A percentile compares a stretch with the other conserved stretches of the same genome.
Evolutionary conservation across 2,113 vertebrate species (phyloP).

Genomic region (Pygathrix nemaeus): DNA sequence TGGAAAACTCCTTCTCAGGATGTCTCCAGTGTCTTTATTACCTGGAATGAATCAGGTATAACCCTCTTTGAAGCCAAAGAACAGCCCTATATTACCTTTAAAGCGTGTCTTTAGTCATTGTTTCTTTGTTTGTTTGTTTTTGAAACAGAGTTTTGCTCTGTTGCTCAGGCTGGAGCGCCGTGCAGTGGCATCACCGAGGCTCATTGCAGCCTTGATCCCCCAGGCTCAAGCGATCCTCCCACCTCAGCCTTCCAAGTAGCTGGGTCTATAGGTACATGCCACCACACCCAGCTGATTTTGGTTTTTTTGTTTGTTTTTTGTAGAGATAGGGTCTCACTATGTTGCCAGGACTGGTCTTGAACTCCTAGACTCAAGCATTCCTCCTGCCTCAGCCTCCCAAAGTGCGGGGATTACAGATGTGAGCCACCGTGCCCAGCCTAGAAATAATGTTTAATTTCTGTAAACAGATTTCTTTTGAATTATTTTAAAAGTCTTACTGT

Average conservation of each 20-base stretch:
- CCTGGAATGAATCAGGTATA: not conserved
- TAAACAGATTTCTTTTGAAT: not conserved
- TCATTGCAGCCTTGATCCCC: not conserved
- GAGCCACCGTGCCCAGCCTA: not conserved
- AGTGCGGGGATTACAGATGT: not conserved
- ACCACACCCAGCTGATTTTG: not conserved
- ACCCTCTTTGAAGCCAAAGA: not conserved
- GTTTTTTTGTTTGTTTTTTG: not conserved
- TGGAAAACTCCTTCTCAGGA: not conserved
- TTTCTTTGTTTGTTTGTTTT: not conserved
- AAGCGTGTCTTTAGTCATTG: not conserved
- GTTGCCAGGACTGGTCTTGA: not conserved
- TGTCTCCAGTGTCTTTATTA: not conserved
- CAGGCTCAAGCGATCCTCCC: not conserved
- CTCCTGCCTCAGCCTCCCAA: not conserved
- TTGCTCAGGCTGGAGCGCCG: not conserved
- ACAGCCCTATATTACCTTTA: not conserved
- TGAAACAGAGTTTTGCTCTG: not conserved
- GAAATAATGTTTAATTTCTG: constrained; percentile 24
- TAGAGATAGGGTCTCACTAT: not conserved
- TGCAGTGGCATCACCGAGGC: not conserved
- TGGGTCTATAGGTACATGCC: no score
- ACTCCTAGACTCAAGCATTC: not conserved
- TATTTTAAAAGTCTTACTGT: not conserved
- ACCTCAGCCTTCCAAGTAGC: not conserved